A percentile compares a stretch with the other conserved stretches of the same genome.
Conservation (phyloP, 2,797 vertebrate species). For the Phataginus tricuspis region DNA sequence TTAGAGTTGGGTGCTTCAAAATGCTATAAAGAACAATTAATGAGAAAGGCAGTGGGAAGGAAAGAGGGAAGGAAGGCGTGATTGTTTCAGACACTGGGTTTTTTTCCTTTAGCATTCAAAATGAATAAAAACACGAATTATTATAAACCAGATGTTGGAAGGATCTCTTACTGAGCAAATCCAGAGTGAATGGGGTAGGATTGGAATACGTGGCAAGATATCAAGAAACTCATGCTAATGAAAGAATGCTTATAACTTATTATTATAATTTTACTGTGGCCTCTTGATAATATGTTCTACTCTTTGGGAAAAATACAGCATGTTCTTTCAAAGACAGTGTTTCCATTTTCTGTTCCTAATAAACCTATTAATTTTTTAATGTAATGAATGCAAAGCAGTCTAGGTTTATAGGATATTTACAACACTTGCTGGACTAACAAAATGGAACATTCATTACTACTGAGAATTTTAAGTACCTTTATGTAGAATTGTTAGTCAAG, state of each 20-base stretch:
- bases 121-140: slow-evolving; percentile 55
- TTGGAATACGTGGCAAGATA: background rate
- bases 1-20: background rate
- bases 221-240: slow-evolving; percentile 10
- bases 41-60: background rate
- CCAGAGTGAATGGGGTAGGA: background rate
- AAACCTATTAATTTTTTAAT: background rate
- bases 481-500: background rate
- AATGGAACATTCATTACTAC: background rate
- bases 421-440: background rate
- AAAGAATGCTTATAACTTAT: slow-evolving; percentile 24
- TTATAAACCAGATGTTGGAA: slow-evolving; percentile 39
- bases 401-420: slow-evolving; percentile 20
- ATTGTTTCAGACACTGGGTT: background rate
- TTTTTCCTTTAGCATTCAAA: slow-evolving; percentile 48
- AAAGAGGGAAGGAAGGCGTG: background rate
- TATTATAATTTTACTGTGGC: slow-evolving; percentile 6
- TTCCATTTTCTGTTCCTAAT: slow-evolving; percentile 19
- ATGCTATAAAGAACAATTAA: background rate
- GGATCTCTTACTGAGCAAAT: slow-evolving; percentile 10
- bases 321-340: slow-evolving; percentile 24
- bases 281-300: slow-evolving; percentile 28
- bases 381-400: slow-evolving; percentile 5
- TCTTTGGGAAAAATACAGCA: slow-evolving; percentile 9
- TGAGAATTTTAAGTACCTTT: slow-evolving; percentile 31